Base-by-base conservation (phyloP, 2,113 vertebrate genomes). In the Microcebus lehilahytsara region DNA sequence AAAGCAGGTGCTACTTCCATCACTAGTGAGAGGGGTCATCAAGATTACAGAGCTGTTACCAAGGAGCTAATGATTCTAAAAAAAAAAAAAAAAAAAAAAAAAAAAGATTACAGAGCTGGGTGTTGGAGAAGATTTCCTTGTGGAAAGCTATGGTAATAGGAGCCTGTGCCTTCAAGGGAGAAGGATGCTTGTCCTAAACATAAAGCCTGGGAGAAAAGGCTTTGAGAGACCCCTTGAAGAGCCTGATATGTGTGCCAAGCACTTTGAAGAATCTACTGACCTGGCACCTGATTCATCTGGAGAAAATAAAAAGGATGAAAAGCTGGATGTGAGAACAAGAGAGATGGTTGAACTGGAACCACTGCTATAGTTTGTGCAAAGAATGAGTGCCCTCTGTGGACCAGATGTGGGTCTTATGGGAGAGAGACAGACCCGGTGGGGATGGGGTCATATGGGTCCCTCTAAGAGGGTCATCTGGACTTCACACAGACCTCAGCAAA, bases 231-330 rank as follows among this genome's bases (percentile, higher is more conserved):
- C 34, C 88, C 46, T 9, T 86, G 12, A 91, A 78, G 34, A 56
- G 34, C 64, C 14, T 78, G n/a, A 22, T 5, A 19, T 14, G 20
- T 60, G 17, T 49, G 53, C 83, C 40, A 51, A 20, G 27, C 16
- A 86, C 30, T 1, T 3, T 56, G 66, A 90, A 80, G 42, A 74
- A 40, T 16, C 34, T 17, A 34, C 4, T 78, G 46, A 23, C 64
- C 2, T 20, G 56, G 77, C 11, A 69, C 37, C 17, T 27, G 23
- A 87, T n/a, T 64, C 32, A 93, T 51, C 27, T 11, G 34, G 25
- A 79, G 37, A 75, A 79, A 79, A 89, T 64, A 40, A 13, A 37
- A 71, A 85, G n/a, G 37, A 93, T 34, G 9, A 97, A 42, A 53
- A 88, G 62, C 17, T 83, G 58, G 69, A 75, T 6, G 1, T 53